Conservation (phyloP, 1,140 invertebrate genomes). For the Drosophila rhopaloa region DNA sequence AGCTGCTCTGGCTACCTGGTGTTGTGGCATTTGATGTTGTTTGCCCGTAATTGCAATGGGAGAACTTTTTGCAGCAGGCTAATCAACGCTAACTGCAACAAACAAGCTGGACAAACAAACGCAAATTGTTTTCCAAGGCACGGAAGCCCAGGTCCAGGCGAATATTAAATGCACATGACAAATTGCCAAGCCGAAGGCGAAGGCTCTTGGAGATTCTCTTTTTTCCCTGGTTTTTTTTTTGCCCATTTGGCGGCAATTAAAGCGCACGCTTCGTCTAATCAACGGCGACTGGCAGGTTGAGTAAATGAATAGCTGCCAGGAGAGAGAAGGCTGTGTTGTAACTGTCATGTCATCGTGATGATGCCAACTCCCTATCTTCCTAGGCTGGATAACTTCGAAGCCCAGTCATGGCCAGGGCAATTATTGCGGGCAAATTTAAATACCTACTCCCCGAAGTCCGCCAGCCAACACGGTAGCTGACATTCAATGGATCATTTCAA, state of each 20-base stretch:
- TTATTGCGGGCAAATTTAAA: conserved; percentile 80
- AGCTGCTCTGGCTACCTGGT: conserved; percentile 19
- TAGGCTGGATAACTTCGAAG: conserved; percentile 3
- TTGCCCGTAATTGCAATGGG: conserved; percentile 59
- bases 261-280: conserved; percentile 81
- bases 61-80: conserved; percentile 50
- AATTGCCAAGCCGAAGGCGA: conserved; percentile 65
- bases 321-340: conserved; percentile 67
- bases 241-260: conserved; percentile 80
- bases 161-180: conserved; percentile 82
- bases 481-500: conserved; percentile 80
- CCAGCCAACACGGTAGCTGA: conserved; percentile 62
- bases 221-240: conserved; percentile 18
- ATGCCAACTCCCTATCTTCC: conserved; percentile 49
- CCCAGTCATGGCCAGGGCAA: conserved; percentile 71
- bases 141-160: conserved; percentile 40
- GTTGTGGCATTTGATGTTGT: conserved; percentile 43
- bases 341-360: conserved; percentile 81
- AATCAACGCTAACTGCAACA: conserved; percentile 82
- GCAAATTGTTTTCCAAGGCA: conserved; percentile 69
- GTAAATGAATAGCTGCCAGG: conserved; percentile 79
- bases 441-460: conserved; percentile 43
- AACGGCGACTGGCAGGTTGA: conserved; percentile 77
- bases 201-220: conserved; percentile 67
- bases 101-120: conserved; percentile 81